Evolutionary conservation across 2,888 invertebrate species (phyloP).

Genomic region (Ceramica pisi): DNA sequence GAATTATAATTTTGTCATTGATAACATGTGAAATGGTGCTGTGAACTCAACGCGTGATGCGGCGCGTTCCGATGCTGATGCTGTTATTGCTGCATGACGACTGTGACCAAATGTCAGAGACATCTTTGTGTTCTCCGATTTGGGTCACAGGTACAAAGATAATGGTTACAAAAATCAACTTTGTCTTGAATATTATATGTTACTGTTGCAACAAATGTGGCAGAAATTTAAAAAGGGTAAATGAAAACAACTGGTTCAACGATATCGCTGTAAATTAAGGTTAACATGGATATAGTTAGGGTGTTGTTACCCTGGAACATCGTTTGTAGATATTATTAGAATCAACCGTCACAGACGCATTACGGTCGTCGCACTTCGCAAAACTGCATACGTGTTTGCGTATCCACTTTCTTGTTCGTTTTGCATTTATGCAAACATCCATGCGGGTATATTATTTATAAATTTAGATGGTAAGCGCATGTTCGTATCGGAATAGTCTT

Average conservation of each 20-base stretch:
- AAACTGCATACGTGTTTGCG: conserved; percentile 72
- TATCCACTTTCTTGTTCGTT: conserved; percentile 64
- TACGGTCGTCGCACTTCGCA: conserved; percentile 82
- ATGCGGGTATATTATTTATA: conserved; percentile 46
- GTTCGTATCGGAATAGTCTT: conserved; percentile 31
- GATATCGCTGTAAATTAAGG: conserved; percentile 54
- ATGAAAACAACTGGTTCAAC: conserved; percentile 17
- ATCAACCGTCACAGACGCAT: conserved; percentile 73
- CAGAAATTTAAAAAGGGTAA: conserved; percentile 21
- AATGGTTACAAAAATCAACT: conserved; percentile 69
- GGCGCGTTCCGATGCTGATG: conserved; percentile 69
- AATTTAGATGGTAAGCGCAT: conserved; percentile 26
- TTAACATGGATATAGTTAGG: conserved; percentile 59
- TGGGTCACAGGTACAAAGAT: conserved; percentile 70
- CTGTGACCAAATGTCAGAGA: conserved; percentile 68
- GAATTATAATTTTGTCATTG: conserved; percentile 34
- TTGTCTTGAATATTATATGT: conserved; percentile 31
- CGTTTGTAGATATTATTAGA: conserved; percentile 81
- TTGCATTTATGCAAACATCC: conserved; percentile 48
- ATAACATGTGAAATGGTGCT: conserved; percentile 67
- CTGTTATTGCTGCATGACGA: conserved; percentile 68
- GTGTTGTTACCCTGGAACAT: conserved; percentile 63
- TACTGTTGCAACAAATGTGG: conserved; percentile 30
- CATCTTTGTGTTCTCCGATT: conserved; percentile 66
- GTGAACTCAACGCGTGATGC: conserved; percentile 70